Base-by-base conservation (phyloP, 2,888 invertebrate genomes). In the Halictus quadricinctus region DNA sequence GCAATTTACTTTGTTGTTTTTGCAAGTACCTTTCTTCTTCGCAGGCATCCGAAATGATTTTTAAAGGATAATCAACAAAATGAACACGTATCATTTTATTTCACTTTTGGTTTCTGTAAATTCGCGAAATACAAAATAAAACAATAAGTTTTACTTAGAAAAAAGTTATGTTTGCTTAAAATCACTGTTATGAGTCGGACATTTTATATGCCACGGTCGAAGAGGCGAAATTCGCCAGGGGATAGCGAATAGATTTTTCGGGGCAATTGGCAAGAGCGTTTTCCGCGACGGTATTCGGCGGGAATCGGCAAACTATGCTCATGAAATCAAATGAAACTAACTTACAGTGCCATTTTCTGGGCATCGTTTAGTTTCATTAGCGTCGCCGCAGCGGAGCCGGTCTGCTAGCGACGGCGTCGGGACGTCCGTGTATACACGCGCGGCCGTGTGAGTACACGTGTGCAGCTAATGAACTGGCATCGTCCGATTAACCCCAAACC, bases 401-500 rank as follows among this genome's bases (percentile, higher is more conserved):
- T 84, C 88, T 90, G 88, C 84, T 81, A 77, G 80, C 86, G 86
- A 86, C 87, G 87, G 80, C 87, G 81, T 76, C 74, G 80, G 76
- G 13, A 76, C 70, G 77, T 76, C 75, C 84, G 70, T 83, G 78
- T 87, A 50, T 74, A 84, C 74, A 76, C n/a, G 36, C 58, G 36
- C 36, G 70, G 41, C 29, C 66, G 76, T 43, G 72, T 69, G 25
- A 72, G 78, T 76, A 80, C 88, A 85, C 84, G 88, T 84, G 91
- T 89, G 91, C 93, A 91, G 92, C 92, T 94, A 94, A 94, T 94
- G 94, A 94, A 94, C 93, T 93, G 91, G 91, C 91, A 92, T 93
- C 91, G 92, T 89, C 88, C 93, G 92, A 94, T 94, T 94, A 93
- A 93, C 92, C 90, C 91, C 91, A 90, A 91, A 90, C 87, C 88